Base-by-base conservation (phyloP, 2,888 invertebrate species). In the Pristionchus mayeri region DNA sequence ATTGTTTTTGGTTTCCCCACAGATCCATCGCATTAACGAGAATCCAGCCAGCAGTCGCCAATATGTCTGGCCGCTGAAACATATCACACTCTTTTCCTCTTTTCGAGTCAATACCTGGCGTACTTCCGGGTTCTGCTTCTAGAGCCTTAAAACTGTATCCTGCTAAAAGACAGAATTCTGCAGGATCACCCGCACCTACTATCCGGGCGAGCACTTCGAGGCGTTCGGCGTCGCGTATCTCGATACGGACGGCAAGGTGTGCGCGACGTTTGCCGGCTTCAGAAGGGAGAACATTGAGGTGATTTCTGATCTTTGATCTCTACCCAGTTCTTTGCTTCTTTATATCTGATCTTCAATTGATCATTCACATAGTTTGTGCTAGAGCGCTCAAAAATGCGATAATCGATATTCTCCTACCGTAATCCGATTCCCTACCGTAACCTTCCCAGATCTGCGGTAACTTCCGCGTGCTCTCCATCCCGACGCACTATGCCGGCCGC, bases 131-230 rank as follows among this genome's bases (percentile, higher is more conserved):
- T 34, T 27, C 60, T 3, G 63, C 2, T 3, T 30, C 30, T 30
- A 13, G 60, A 60, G 2, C 60, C 60, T 27, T 9, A 6, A 60
- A 60, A 30, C 24, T 24, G n/a, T 13, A 21, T 0, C 0, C 30
- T 30, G 27, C 6, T 9, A 13, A 13, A 44, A 44, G 13, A 44
- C 13, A 44, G 44, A 44, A 44, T 6, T 44, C 63, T 50, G 4
- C 24, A 80, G 80, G 80, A 80, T 80, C n/a, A 80, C 80, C 44
- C 80, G 80, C 9, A 24, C 37, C 11, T 6, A 60, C 24, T 80
- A 80, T 18, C 80, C 80, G n/a, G 80, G 80, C 57, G 57, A 80
- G 80, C 80, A 80, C 60, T 80, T 80, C 27, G 80, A 80, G 80
- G 80, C 80, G 18, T 80, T 80, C 27, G 80, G 80, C 13, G 24